Evolutionary conservation across 1,140 invertebrate genomes (phyloP).

Genomic region (Steinernema feltiae): DNA sequence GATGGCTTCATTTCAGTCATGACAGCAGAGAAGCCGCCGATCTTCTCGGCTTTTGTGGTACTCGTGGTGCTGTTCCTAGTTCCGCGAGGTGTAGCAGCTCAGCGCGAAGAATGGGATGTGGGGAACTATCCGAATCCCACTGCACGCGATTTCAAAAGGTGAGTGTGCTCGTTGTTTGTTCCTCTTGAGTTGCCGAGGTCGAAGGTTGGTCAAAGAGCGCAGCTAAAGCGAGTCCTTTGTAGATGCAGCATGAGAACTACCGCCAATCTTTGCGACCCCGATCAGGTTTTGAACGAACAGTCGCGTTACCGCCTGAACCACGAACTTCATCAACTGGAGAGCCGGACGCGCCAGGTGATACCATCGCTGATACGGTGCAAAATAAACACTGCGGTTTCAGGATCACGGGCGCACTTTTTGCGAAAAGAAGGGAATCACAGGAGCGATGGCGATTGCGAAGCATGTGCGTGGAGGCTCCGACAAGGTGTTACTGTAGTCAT

Average conservation of each 20-base stretch:
- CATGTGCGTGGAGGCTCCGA: slow-evolving; percentile 47
- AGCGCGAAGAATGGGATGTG: slow-evolving; percentile 46
- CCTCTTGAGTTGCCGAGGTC: no score
- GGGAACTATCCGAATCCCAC: slow-evolving; percentile 50
- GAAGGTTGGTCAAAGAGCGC: no score
- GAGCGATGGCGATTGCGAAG: slow-evolving; percentile 49
- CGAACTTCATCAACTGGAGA: slow-evolving; percentile 49
- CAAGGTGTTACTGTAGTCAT: slow-evolving; percentile 30
- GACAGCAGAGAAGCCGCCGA: slow-evolving; percentile 4
- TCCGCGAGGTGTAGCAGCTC: background rate
- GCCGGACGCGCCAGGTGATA: slow-evolving; percentile 43
- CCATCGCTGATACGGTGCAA: slow-evolving; percentile 9
- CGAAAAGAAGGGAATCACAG: slow-evolving; percentile 52
- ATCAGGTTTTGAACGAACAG: slow-evolving; percentile 45
- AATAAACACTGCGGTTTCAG: slow-evolving; percentile 28
- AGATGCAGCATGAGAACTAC: slow-evolving; percentile 50
- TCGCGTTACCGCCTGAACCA: slow-evolving; percentile 52
- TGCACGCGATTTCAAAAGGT: slow-evolving; percentile 22
- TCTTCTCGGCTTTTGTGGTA: background rate
- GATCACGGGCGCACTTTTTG: slow-evolving; percentile 47
- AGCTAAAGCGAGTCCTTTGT: slow-evolving; percentile 17
- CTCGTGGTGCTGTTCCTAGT: background rate
- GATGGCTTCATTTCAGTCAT: background rate
- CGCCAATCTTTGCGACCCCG: slow-evolving; percentile 50
- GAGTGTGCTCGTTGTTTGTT: background rate